A percentile compares a stretch with the other conserved stretches of the same genome.
phyloP scores from a whole-genome alignment of 2,113 vertebrate genomes.

The Nycticryphes semicollaris region DNA sequence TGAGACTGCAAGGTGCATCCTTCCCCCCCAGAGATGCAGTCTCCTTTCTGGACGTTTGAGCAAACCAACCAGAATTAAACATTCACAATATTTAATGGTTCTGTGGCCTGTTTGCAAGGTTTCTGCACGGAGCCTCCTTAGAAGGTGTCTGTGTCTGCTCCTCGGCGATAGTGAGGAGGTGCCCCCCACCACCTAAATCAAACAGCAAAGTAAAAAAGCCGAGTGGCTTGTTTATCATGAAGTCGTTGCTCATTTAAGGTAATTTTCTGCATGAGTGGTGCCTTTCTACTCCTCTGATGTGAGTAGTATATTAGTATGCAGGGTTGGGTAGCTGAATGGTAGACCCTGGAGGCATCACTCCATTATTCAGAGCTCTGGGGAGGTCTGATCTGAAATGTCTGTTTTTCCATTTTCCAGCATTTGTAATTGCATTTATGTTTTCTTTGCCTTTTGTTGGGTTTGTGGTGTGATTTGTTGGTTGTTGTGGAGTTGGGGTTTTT shows the following conservation, averaged over 20 bases:
- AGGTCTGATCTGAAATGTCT: slow-evolving; percentile 13
- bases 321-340: slow-evolving; percentile 18
- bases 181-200: background rate
- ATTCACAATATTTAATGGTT: background rate
- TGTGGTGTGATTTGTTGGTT: background rate
- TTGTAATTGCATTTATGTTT: slow-evolving; percentile 15
- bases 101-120: background rate
- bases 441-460: background rate
- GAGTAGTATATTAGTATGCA: slow-evolving; percentile 30
- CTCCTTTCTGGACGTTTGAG: background rate
- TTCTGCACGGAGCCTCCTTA: background rate
- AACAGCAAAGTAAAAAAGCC: background rate
- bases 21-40: background rate
- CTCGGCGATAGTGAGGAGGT: background rate
- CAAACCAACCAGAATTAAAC: background rate
- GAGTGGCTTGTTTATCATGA: slow-evolving; percentile 13
- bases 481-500: background rate
- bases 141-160: background rate
- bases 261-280: slow-evolving; percentile 60
- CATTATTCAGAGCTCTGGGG: slow-evolving; percentile 56
- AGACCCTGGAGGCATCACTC: slow-evolving; percentile 47
- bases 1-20: background rate
- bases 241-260: slow-evolving; percentile 55
- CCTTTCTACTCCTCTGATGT: slow-evolving; percentile 23
- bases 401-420: slow-evolving; percentile 24